A percentile compares a stretch with the other conserved stretches of the same genome.
These are phyloP conservation scores for Neodiprion virginianus DNA, from an alignment of 1,140 invertebrate genomes.

Conservation along the genomic window DNA sequence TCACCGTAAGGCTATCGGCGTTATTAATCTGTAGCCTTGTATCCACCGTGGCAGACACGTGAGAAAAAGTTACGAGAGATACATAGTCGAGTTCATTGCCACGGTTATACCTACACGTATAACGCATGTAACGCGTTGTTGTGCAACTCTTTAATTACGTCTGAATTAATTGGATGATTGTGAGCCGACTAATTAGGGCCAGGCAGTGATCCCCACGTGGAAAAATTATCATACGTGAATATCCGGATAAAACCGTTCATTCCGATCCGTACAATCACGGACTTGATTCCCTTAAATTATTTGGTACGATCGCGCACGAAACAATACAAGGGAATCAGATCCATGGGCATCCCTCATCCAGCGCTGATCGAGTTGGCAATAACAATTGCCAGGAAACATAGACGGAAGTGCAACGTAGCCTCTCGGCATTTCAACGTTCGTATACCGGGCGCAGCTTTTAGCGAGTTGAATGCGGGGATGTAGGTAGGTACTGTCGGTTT, in stretches of 20 bases:
- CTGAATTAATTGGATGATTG: constrained; percentile 43
- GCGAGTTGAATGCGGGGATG: not conserved
- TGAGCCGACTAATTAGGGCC: constrained; percentile 30
- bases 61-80: constrained; percentile 20
- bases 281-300: too few relatives aligned
- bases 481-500: not conserved
- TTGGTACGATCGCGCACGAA: too few relatives aligned
- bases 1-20: not conserved
- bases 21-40: not conserved
- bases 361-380: too few relatives aligned
- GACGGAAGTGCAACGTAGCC: not conserved
- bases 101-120: constrained; percentile 17
- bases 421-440: not conserved
- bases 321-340: too few relatives aligned
- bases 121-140: constrained; percentile 24
- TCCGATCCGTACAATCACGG: not conserved
- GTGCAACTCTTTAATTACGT: constrained; percentile 35
- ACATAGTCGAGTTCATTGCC: constrained; percentile 40
- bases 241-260: not conserved
- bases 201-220: constrained; percentile 18
- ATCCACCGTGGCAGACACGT: not conserved
- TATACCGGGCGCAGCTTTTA: not conserved
- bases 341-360: too few relatives aligned
- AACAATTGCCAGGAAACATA: too few relatives aligned
- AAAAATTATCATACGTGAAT: constrained; percentile 4